Base-by-base conservation (phyloP, 2,888 invertebrate species). In the Phlogophora meticulosa region DNA sequence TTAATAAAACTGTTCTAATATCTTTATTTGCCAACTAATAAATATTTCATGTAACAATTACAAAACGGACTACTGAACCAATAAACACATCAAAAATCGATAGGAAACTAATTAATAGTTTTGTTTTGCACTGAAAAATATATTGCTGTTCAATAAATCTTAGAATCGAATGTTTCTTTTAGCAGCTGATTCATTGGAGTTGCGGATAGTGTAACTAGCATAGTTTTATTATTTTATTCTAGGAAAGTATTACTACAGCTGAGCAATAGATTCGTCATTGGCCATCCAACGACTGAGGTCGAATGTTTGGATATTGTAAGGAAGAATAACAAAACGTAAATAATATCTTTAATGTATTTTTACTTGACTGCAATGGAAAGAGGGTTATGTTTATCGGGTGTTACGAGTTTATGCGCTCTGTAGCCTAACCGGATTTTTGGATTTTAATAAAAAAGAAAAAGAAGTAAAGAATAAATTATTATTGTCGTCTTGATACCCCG, bases 61-160 rank as follows among this genome's bases (percentile, higher is more conserved):
- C 3, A 36, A 55, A 52, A 73, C 10, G 17, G 53, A 32, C 42
- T 2, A 0, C 0, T 20, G 0, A 2, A 0, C 7, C n/a, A 49
- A 75, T 49, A 56, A 48, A 76, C 15, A 53, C 20, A 20, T 46
- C 32, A 48, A 36, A 17, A 43, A 40, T n/a, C 32, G 11, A 48
- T 34, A 10, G 13, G 4, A 32, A 64, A 45, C 38, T 7, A 59
- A 72, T 56, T 5, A 49, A 59, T 52, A 9, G 55, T 28, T 40
- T 56, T 72, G 51, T 59, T 74, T 72, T 51, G 38, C 28, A 53
- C 15, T 28, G 1, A 32, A 40, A 40, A 48, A 65, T 42, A 59
- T 20, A 56, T 59, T 42, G 17, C 22, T 55, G 17, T 42, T 22
- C 17, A 49, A 77, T 72, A 58, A 63, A 78, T 74, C 15, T 24